A percentile compares a stretch with the other conserved stretches of the same genome.
phyloP scores from a whole-genome alignment of 30 jellyfish, hydroid and myxozoan genomes.

The Pelagia noctiluca region DNA sequence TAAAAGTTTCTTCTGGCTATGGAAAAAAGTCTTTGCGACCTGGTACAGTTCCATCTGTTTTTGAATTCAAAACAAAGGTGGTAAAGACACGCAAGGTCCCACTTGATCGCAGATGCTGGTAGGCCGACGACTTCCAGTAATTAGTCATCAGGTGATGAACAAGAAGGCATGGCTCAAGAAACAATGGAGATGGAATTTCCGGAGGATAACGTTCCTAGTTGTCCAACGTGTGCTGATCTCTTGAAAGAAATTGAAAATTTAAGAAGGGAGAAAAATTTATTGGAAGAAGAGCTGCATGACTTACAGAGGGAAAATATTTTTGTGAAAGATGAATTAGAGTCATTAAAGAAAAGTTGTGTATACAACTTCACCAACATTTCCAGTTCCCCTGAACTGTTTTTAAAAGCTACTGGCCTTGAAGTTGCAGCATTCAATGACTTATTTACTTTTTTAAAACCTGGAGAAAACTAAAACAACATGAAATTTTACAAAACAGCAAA shows the following conservation, averaged over 20 bases:
- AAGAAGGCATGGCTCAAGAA: no score
- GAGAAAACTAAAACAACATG: slow-evolving; percentile 48
- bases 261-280: neutral
- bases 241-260: slow-evolving; percentile 10
- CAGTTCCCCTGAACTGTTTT: slow-evolving; percentile 23
- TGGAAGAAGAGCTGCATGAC: slow-evolving; percentile 24
- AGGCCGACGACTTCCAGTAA: slow-evolving; percentile 5
- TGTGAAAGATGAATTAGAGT: slow-evolving; percentile 12
- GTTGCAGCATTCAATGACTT: slow-evolving; percentile 40
- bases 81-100: slow-evolving; percentile 10
- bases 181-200: slow-evolving; percentile 1
- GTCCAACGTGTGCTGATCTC: slow-evolving; percentile 10
- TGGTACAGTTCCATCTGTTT: slow-evolving; percentile 15
- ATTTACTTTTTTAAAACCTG: slow-evolving; percentile 43
- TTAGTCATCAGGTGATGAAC: no score
- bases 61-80: slow-evolving; percentile 4
- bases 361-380: slow-evolving; percentile 34
- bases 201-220: no score
- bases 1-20: slow-evolving; percentile 34
- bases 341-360: slow-evolving; percentile 3
- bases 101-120: slow-evolving; percentile 21
- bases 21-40: no score
- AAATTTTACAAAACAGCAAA: no score
- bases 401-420: slow-evolving; percentile 53
- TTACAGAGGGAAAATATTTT: slow-evolving; percentile 21